phyloP scores from a whole-genome alignment of 2,113 vertebrate genomes.

The Brienomyrus brachyistius region DNA sequence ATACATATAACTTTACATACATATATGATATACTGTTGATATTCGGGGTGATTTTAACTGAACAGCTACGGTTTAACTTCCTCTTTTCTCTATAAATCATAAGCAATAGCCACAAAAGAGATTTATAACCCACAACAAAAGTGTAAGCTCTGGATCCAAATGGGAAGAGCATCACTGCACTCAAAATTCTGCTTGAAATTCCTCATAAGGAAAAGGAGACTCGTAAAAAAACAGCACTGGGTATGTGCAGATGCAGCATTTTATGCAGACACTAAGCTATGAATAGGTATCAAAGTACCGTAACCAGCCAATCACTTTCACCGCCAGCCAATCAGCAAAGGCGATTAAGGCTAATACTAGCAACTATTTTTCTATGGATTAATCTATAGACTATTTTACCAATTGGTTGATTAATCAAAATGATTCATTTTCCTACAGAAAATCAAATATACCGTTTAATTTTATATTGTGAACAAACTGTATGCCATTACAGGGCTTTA shows the following conservation, averaged over 20 bases:
- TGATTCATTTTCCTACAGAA: no score
- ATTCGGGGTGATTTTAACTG: not conserved
- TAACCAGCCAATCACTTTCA: not conserved
- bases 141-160: not conserved
- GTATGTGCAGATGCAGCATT: not conserved
- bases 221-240: not conserved
- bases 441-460: no score
- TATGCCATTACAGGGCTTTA: no score
- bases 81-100: not conserved
- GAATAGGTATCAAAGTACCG: not conserved
- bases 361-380: no score
- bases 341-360: no score
- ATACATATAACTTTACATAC: not conserved
- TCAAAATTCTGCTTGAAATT: not conserved
- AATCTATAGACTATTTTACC: no score
- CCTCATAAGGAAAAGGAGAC: not conserved
- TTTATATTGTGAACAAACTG: no score
- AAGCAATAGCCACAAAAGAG: not conserved
- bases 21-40: not conserved
- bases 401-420: no score
- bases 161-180: not conserved
- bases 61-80: not conserved
- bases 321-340: not conserved
- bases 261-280: not conserved
- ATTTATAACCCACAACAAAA: not conserved